A percentile compares a stretch with the other conserved stretches of the same genome.
Conservation (phyloP, 2,888 invertebrate species). For the Scaptomyza reducta region DNA sequence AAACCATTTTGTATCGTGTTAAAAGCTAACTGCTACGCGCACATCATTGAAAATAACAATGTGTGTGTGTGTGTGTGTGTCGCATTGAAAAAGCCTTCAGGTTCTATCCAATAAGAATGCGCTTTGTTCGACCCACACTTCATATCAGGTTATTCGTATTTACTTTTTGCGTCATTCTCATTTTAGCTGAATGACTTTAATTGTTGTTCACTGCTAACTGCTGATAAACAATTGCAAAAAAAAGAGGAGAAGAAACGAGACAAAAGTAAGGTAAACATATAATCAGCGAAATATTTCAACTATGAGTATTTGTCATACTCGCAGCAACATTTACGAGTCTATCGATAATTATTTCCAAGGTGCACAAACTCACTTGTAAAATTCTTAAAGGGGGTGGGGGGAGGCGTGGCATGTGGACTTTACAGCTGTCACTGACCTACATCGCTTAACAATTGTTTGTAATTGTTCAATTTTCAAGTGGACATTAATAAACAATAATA, state of each 20-base stretch:
- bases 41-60: too few relatives aligned
- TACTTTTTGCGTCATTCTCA: conserved; percentile 40
- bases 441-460: conserved; percentile 9
- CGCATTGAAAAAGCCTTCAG: conserved; percentile 2
- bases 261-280: conserved; percentile 9
- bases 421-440: conserved; percentile 55
- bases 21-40: neutral
- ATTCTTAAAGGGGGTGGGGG: neutral
- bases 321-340: conserved; percentile 6
- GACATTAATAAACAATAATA: too few relatives aligned
- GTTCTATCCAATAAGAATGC: conserved; percentile 9
- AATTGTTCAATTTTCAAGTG: conserved; percentile 6
- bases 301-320: conserved; percentile 42
- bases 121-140: conserved; percentile 36
- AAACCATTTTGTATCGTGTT: neutral
- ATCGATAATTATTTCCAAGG: conserved; percentile 4
- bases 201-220: conserved; percentile 28
- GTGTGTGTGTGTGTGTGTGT: too few relatives aligned
- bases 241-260: neutral
- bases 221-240: conserved; percentile 48
- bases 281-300: conserved; percentile 30
- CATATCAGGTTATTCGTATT: conserved; percentile 25
- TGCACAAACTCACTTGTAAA: neutral
- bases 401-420: neutral
- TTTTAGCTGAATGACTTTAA: conserved; percentile 27